Percentiles rank a stretch among this genome's conserved stretches.
Evolutionary conservation across 2,113 vertebrate species (phyloP).

Genomic region (Picathartes gymnocephalus): DNA sequence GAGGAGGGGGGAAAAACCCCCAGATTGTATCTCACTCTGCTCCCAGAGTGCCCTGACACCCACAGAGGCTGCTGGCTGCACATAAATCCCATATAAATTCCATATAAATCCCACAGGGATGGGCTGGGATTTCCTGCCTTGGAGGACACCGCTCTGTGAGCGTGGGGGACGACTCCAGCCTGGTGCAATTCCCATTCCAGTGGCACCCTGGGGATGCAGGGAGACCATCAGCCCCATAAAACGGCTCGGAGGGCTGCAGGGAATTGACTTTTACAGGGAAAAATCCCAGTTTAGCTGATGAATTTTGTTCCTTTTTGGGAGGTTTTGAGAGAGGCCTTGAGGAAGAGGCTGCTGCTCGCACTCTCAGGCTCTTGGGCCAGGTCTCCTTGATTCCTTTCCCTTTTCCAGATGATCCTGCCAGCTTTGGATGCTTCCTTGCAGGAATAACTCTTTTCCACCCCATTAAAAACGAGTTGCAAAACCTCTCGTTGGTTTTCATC

Average conservation of each 20-base stretch:
- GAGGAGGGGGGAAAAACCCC: not conserved
- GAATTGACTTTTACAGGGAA: not conserved
- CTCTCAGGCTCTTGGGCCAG: not conserved
- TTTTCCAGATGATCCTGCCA: not conserved
- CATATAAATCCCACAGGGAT: rapidly evolving
- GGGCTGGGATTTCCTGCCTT: not conserved
- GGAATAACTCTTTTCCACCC: not conserved
- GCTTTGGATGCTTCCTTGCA: not conserved
- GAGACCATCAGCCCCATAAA: not conserved
- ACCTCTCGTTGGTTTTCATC: not conserved
- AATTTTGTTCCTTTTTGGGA: not conserved
- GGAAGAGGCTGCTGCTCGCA: rapidly evolving
- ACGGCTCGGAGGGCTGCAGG: not conserved
- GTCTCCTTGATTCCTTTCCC: not conserved
- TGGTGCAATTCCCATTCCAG: not conserved
- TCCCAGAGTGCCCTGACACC: not conserved
- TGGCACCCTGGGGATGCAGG: not conserved
- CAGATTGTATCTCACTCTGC: rapidly evolving
- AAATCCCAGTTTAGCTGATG: not conserved
- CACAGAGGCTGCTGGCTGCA: not conserved
- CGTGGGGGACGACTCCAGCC: not conserved
- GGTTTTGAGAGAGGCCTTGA: not conserved
- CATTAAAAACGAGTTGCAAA: not conserved
- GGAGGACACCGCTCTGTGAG: rapidly evolving
- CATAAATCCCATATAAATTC: not conserved